A percentile compares a stretch with the other conserved stretches of the same genome.
Conservation (phyloP, 2,113 vertebrate genomes). For the Sylvia atricapilla region DNA sequence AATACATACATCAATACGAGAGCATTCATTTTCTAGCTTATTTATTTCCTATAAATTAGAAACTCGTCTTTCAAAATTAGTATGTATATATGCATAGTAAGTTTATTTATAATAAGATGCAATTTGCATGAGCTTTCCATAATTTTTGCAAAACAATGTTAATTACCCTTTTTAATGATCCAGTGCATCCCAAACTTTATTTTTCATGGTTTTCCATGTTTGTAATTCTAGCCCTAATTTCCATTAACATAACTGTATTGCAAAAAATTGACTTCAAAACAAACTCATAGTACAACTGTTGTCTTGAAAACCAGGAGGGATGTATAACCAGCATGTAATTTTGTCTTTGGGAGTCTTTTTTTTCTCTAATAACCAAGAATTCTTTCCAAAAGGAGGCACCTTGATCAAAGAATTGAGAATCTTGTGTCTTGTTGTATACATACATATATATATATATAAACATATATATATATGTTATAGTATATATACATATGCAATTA, state of each 20-base stretch:
- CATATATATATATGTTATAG: neutral
- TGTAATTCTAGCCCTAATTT: constrained; percentile 21
- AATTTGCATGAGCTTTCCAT: constrained; percentile 59
- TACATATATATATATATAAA: neutral
- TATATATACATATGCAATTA: neutral
- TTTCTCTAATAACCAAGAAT: neutral
- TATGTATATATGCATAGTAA: neutral
- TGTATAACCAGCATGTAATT: neutral
- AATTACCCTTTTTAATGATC: constrained; percentile 24
- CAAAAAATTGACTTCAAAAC: neutral
- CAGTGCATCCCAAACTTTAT: neutral
- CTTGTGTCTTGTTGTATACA: neutral
- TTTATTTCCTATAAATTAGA: neutral
- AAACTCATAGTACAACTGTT: neutral
- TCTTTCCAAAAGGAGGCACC: neutral
- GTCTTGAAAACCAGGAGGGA: neutral
- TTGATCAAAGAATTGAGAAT: neutral
- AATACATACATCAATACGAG: neutral
- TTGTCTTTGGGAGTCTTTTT: neutral
- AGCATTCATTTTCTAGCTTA: neutral
- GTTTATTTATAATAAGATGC: neutral
- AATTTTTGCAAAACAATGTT: constrained; percentile 34
- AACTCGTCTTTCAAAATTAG: neutral
- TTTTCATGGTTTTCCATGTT: neutral
- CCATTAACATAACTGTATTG: neutral